Conservation (phyloP, 1,140 invertebrate species). For the Parapsyche elsis region DNA sequence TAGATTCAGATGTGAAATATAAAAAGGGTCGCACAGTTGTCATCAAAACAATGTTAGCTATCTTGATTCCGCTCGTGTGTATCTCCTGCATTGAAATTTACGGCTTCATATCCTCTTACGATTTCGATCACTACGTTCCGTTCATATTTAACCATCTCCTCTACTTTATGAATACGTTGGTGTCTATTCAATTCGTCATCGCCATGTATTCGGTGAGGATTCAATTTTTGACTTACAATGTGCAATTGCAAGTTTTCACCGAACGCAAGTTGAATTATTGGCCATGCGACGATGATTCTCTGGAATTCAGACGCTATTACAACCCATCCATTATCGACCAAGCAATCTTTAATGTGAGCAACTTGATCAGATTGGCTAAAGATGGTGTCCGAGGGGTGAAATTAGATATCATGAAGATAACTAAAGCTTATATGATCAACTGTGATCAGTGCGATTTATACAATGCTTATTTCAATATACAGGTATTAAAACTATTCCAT, state of each 20-base stretch:
- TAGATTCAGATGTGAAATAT: not conserved
- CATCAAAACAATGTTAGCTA: not conserved
- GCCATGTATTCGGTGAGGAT: constrained; percentile 17
- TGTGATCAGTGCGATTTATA: constrained; percentile 37
- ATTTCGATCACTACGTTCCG: not conserved
- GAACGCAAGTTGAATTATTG: not conserved
- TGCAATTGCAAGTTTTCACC: constrained; percentile 6
- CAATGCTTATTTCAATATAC: constrained; percentile 27
- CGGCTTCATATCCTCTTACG: not conserved
- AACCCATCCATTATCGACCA: not conserved
- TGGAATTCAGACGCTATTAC: constrained; percentile 2
- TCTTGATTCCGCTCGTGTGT: not conserved
- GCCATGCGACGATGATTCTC: not conserved
- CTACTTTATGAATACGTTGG: constrained; percentile 36
- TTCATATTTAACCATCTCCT: constrained; percentile 20
- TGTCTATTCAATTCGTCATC: constrained; percentile 33
- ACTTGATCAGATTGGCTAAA: not conserved
- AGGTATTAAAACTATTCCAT: too few relatives aligned
- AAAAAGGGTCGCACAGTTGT: not conserved
- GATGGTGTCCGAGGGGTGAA: not conserved
- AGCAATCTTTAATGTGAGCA: not conserved
- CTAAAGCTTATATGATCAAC: constrained; percentile 16
- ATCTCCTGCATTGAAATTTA: not conserved
- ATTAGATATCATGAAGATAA: constrained; percentile 7
- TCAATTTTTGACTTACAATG: not conserved